Base-by-base conservation (phyloP, 2,888 invertebrate genomes). In the Leptopilina myrica region DNA sequence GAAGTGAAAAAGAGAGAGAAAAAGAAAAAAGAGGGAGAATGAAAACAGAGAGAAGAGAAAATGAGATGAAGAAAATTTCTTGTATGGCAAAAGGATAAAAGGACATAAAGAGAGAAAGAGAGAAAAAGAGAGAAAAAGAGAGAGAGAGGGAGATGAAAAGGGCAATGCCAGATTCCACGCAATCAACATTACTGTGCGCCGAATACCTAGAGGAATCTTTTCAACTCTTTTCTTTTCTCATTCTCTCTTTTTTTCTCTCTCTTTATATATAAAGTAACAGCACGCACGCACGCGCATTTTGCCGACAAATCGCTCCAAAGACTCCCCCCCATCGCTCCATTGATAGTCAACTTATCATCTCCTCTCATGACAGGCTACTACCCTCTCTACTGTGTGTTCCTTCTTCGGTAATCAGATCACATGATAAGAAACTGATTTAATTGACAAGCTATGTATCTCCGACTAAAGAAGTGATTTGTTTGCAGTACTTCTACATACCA, bases 141-240 rank as follows among this genome's bases (percentile, higher is more conserved):
- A 26, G 0, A 67, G n/a, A 15, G 12, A 14, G 53, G 14, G 33
- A 73, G 73, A 56, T 33, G 73, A 26, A 33, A 53, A 73, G 56
- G 26, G 33, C 56, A 33, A 73, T 56, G 73, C n/a, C 62, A 83
- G 84, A 87, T 88, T 87, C 87, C 86, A 80, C 76, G 87, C 88
- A 89, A 89, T 89, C 89, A 88, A 88, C 89, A 85, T 89, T 88
- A 85, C 86, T 86, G 82, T 76, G 85, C 79, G 81, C 80, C 83
- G 82, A 80, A 83, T 79, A 80, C 76, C 83, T 81, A 79, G 66
- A 82, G 81, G 80, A 83, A 85, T 86, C 81, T 81, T 69, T 46
- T 20, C 46, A 15, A 76, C 73, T 69, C 65, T 76, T 69, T 77
- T 76, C 76, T 40, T 46, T 65, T 75, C 43, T 43, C 26, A 78